phyloP scores from a whole-genome alignment of 2,888 invertebrate species.

The Steinernema carpocapsae region DNA sequence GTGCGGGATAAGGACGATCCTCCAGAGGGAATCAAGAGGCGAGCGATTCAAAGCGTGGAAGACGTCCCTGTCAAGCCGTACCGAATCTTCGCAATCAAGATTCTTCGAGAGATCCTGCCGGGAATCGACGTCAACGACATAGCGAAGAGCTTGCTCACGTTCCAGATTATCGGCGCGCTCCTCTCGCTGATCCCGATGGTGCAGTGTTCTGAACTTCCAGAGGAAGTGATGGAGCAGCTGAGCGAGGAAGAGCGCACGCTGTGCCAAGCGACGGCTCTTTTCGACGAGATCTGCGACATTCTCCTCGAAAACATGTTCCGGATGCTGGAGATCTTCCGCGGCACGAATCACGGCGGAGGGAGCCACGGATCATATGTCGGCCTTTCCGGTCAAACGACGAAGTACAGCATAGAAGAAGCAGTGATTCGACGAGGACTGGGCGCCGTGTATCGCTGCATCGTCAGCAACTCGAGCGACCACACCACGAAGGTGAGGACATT shows the following conservation, averaged over 20 bases:
- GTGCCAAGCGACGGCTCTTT: conserved; percentile 82
- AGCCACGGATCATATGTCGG: neutral
- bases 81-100: conserved; percentile 77
- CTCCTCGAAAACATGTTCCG: conserved; percentile 78
- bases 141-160: conserved; percentile 72
- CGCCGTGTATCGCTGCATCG: conserved; percentile 49
- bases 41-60: conserved; percentile 37
- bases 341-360: conserved; percentile 15
- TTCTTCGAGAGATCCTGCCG: conserved; percentile 81
- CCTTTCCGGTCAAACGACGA: conserved; percentile 32
- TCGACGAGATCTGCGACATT: conserved; percentile 86
- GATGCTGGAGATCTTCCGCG: conserved; percentile 27
- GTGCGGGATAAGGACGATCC: conserved; percentile 59
- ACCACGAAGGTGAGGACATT: conserved; percentile 48
- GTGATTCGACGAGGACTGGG: conserved; percentile 54
- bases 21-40: neutral
- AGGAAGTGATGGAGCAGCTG: conserved; percentile 76
- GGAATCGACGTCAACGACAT: conserved; percentile 89
- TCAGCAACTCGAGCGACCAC: conserved; percentile 51
- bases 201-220: conserved; percentile 80
- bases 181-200: conserved; percentile 82
- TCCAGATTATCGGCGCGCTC: conserved; percentile 73
- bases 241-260: conserved; percentile 78
- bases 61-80: conserved; percentile 42
- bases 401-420: conserved; percentile 53